Conservation (phyloP, 2,888 invertebrate species). For the Orchesellides sinensis region DNA sequence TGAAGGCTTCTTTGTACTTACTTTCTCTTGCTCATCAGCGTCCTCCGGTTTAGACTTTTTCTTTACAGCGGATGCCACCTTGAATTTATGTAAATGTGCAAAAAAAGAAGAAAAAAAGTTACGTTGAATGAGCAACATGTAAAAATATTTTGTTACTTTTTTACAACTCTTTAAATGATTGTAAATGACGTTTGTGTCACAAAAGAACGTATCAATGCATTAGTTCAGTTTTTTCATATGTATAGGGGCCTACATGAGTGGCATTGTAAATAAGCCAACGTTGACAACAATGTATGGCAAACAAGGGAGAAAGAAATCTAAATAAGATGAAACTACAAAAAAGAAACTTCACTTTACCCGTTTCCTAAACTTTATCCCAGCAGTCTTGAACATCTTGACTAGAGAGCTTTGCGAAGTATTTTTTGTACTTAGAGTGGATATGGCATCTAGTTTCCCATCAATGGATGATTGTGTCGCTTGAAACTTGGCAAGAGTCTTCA, state of each 20-base stretch:
- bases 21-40: constrained; percentile 21
- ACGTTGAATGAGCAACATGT: no score
- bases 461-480: constrained; percentile 47
- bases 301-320: not conserved
- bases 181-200: constrained; percentile 1
- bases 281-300: not conserved
- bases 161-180: not conserved
- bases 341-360: constrained; percentile 39
- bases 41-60: constrained; percentile 30
- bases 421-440: constrained; percentile 41
- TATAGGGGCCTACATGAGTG: no score
- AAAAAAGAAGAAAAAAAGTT: not conserved
- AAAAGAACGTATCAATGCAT: not conserved
- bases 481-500: constrained; percentile 46
- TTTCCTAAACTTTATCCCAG: constrained; percentile 56
- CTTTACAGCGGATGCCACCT: constrained; percentile 59
- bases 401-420: constrained; percentile 44
- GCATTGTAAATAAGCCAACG: no score
- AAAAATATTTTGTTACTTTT: not conserved
- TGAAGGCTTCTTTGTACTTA: constrained; percentile 26
- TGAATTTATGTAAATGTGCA: not conserved
- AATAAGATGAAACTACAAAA: not conserved
- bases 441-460: constrained; percentile 45
- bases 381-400: constrained; percentile 59
- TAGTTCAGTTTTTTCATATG: no score